phyloP scores from a whole-genome alignment of 2,888 invertebrate species.

The Apeira syringaria region DNA sequence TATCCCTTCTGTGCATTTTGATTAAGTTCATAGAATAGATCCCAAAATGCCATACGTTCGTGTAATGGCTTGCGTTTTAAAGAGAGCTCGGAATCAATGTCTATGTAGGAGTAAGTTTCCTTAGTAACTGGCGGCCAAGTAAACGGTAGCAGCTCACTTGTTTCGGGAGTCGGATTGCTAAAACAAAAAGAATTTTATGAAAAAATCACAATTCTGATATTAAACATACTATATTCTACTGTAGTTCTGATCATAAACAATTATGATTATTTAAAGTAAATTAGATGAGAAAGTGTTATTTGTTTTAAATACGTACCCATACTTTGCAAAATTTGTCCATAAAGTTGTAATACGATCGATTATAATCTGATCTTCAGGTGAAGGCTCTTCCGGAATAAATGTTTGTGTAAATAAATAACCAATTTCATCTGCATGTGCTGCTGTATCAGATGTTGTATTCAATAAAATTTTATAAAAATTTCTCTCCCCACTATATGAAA shows the following conservation, averaged over 20 bases:
- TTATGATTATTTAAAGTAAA: no score
- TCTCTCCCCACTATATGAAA: neutral
- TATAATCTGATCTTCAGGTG: neutral
- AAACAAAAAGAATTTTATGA: no score
- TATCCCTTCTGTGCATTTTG: conserved; percentile 1
- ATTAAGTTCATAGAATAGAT: conserved; percentile 11
- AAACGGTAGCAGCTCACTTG: conserved; percentile 3
- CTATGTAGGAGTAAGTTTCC: neutral
- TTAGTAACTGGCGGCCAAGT: conserved; percentile 5
- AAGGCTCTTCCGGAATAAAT: neutral
- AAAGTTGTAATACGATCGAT: neutral
- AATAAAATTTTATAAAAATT: neutral
- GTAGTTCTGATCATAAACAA: no score
- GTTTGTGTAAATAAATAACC: neutral
- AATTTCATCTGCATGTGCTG: neutral
- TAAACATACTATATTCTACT: no score
- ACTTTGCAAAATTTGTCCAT: neutral
- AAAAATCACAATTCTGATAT: no score
- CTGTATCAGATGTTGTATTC: neutral
- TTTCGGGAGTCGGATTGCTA: conserved; percentile 10
- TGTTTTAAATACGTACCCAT: neutral
- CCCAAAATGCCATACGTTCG: conserved; percentile 12
- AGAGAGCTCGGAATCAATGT: conserved; percentile 3
- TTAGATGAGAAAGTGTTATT: no score
- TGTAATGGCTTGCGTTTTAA: neutral